Conservation (phyloP, 2,888 invertebrate species). For the Eremobia ochroleuca region DNA sequence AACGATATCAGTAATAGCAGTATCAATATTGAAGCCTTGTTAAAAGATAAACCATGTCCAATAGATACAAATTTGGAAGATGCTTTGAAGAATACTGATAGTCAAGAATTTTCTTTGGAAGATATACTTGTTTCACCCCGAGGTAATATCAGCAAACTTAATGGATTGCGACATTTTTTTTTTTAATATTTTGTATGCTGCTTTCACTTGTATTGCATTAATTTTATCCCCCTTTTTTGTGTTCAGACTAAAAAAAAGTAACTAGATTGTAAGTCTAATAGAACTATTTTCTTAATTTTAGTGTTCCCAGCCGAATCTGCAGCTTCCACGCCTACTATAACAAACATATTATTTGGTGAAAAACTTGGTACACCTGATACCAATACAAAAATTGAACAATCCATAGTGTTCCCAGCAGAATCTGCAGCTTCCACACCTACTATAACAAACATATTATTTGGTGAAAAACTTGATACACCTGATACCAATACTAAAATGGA, state of each 20-base stretch:
- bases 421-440: conserved; percentile 80
- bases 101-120: conserved; percentile 76
- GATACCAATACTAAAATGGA: conserved; percentile 52
- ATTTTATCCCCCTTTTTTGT: too few relatives aligned
- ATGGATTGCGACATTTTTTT: too few relatives aligned
- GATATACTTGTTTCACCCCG: conserved; percentile 80
- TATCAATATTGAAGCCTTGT: conserved; percentile 43
- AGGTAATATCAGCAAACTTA: conserved; percentile 70
- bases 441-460: conserved; percentile 83
- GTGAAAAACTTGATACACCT: conserved; percentile 70
- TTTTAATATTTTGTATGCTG: background rate
- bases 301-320: conserved; percentile 67
- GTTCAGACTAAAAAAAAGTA: too few relatives aligned
- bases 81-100: conserved; percentile 77
- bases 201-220: background rate
- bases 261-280: background rate
- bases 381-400: conserved; percentile 52
- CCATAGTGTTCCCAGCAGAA: conserved; percentile 61
- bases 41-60: conserved; percentile 68
- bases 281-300: conserved; percentile 41
- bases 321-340: conserved; percentile 82
- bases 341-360: conserved; percentile 82
- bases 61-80: conserved; percentile 83
- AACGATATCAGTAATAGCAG: conserved; percentile 46
- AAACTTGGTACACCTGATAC: conserved; percentile 66